phyloP scores from a whole-genome alignment of 2,888 invertebrate species.

The Bursaphelenchus okinawaensis region DNA sequence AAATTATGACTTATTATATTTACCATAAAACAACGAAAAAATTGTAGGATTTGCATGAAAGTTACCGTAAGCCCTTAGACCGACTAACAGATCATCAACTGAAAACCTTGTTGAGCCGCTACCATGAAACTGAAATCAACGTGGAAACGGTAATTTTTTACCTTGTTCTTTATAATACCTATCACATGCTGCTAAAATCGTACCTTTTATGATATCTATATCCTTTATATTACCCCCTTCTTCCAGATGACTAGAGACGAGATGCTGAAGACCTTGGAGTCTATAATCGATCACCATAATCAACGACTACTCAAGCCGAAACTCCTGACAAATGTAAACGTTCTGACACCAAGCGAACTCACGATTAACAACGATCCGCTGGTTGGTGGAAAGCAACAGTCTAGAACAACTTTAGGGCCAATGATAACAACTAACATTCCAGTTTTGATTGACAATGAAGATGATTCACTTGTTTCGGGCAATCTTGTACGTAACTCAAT shows the following conservation, averaged over 20 bases:
- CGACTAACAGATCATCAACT: conserved; percentile 27
- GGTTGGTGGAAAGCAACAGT: conserved; percentile 6
- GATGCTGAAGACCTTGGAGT: conserved; percentile 17
- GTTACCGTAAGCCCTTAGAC: conserved; percentile 28
- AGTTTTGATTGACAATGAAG: conserved; percentile 14
- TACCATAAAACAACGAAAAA: neutral
- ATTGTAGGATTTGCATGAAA: conserved; percentile 22
- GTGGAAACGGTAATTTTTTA: neutral
- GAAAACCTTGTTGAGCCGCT: conserved; percentile 14
- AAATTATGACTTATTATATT: too few relatives aligned
- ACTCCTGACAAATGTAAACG: conserved; percentile 31
- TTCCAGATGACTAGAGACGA: conserved; percentile 16
- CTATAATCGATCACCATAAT: conserved; percentile 12
- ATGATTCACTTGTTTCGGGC: neutral
- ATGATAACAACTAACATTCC: neutral
- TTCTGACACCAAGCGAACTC: conserved; percentile 18
- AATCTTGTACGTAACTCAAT: too few relatives aligned
- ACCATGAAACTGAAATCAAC: conserved; percentile 1
- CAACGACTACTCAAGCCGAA: conserved; percentile 22
- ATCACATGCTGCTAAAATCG: neutral
- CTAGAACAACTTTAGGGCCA: conserved; percentile 21
- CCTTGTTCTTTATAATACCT: too few relatives aligned
- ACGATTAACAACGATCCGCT: conserved; percentile 17
- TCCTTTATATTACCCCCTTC: too few relatives aligned
- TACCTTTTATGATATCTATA: too few relatives aligned